Percentiles rank a stretch among this genome's conserved stretches.
phyloP scores from a whole-genome alignment of 2,797 vertebrate species.

The Notoglanidium macrostoma region DNA sequence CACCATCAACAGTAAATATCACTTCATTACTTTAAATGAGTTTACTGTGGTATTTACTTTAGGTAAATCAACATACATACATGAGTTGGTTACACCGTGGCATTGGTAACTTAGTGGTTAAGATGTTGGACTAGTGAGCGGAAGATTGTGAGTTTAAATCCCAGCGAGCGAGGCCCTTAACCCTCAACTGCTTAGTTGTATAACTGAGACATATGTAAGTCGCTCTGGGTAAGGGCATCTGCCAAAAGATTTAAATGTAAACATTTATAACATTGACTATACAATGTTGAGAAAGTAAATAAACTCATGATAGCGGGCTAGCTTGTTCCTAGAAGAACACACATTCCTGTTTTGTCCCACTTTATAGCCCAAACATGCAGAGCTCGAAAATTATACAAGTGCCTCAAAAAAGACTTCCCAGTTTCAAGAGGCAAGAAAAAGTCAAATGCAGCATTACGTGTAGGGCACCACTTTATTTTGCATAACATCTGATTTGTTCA shows the following conservation, averaged over 20 bases:
- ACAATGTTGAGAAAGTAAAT: neutral
- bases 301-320: neutral
- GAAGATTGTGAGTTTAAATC: too few species aligned
- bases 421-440: neutral
- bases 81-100: too few species aligned
- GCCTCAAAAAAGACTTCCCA: neutral
- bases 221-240: too few species aligned
- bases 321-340: neutral
- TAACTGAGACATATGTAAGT: too few species aligned
- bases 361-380: neutral
- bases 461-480: neutral
- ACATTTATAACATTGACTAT: neutral
- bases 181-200: too few species aligned
- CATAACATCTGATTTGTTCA: neutral
- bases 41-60: neutral
- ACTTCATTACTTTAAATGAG: neutral
- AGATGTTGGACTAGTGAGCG: too few species aligned
- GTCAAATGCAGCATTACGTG: neutral
- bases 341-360: neutral
- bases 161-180: too few species aligned
- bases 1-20: neutral
- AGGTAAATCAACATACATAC: neutral
- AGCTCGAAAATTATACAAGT: neutral
- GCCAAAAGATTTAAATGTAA: too few species aligned
- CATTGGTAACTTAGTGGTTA: too few species aligned